Base-by-base conservation (phyloP, 1,140 invertebrate species). In the Antheraea pernyi region DNA sequence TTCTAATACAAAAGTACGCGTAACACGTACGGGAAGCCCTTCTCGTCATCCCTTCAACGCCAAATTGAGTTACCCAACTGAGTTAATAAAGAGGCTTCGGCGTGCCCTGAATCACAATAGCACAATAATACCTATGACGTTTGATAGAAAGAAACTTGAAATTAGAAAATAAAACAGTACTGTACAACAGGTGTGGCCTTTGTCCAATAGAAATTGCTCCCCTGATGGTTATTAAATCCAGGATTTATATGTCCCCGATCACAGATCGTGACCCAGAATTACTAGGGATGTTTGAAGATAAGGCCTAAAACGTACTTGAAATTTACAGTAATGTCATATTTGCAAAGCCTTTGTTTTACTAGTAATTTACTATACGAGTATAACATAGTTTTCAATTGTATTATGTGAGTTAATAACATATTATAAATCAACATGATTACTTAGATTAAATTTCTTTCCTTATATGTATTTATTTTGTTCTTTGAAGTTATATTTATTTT, bases 31-130 rank as follows among this genome's bases (percentile, higher is more conserved):
- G 69, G 58, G 10, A 30, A 48, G 70, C 60, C 76, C 71, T 78
- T 71, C 79, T 83, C 84, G 80, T 86, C 83, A 85, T 86, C 85
- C 85, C 80, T 86, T 85, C 81, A 81, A 77, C 76, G 76, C 79
- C 75, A 80, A 86, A 88, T 85, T 85, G 84, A 88, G 85, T 88
- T 88, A 81, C 83, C 83, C 81, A 86, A 85, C 80, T 82, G 85
- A 85, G 84, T 88, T 86, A 88, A 86, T 88, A 88, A 85, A 88
- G 85, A 85, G 81, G 73, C 71, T 74, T 73, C 71, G 62, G 72
- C 85, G 85, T 86, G 84, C 67, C 63, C 71, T 53, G 85, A 83
- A 82, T 88, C 65, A 72, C 74, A 84, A 85, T 76, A 73, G 64
- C 72, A 62, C 59, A 80, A 74, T 80, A 82, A 78, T 76, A 77